Conservation (phyloP, 2,888 invertebrate species). For the Apotomis capreana region DNA sequence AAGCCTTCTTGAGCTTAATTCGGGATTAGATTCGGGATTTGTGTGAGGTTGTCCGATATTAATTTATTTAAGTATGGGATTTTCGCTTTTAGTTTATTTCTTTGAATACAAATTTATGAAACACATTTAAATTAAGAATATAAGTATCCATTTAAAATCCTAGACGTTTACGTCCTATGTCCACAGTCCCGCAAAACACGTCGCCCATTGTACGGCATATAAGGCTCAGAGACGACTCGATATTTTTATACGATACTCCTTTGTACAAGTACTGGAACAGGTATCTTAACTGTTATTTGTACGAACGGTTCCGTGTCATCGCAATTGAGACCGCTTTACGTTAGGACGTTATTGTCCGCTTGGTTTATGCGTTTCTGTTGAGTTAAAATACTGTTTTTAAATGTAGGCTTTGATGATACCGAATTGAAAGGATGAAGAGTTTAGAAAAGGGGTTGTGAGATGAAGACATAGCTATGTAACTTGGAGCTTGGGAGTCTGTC, state of each 20-base stretch:
- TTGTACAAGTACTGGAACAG: constrained; percentile 59
- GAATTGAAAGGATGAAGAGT: too few relatives aligned
- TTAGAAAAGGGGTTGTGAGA: too few relatives aligned
- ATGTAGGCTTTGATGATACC: background rate
- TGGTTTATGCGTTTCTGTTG: constrained; percentile 14
- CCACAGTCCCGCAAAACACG: constrained; percentile 70
- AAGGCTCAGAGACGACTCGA: constrained; percentile 72
- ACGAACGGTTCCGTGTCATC: constrained; percentile 45
- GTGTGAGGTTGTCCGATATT: too few relatives aligned
- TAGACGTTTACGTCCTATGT: constrained; percentile 57
- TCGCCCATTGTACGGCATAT: constrained; percentile 79
- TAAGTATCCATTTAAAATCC: background rate
- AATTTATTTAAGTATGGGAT: too few relatives aligned
- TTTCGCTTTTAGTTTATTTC: too few relatives aligned
- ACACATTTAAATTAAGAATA: too few relatives aligned
- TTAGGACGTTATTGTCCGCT: constrained; percentile 15
- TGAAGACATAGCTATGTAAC: too few relatives aligned
- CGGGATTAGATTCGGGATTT: too few relatives aligned
- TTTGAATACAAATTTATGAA: too few relatives aligned
- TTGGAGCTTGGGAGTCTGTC: too few relatives aligned
- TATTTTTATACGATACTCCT: constrained; percentile 79
- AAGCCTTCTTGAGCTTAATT: too few relatives aligned
- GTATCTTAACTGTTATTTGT: constrained; percentile 61
- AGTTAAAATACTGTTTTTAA: background rate
- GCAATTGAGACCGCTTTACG: constrained; percentile 42